Percentiles rank a stretch among this genome's conserved stretches.
phyloP scores from a whole-genome alignment of 2,888 invertebrate genomes.

The Ophion slaviceki region DNA sequence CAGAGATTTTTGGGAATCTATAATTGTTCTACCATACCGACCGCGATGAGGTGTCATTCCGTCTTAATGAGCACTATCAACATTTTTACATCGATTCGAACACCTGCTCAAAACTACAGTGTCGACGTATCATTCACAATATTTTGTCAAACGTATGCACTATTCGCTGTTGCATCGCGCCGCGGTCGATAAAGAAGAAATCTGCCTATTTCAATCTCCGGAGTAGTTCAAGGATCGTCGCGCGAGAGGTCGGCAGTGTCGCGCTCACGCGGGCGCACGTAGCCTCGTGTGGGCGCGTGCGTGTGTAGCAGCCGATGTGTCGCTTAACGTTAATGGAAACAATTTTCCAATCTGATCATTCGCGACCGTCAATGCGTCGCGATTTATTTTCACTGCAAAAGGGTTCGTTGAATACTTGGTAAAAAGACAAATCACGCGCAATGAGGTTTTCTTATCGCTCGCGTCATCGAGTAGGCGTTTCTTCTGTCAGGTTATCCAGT shows the following conservation, averaged over 20 bases:
- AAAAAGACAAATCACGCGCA: slow-evolving; percentile 56
- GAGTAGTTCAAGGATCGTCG: not conserved
- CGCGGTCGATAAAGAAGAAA: not conserved
- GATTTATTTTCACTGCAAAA: slow-evolving; percentile 62
- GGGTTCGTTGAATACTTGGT: slow-evolving; percentile 69
- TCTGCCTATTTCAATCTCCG: not conserved
- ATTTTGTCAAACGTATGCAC: not conserved
- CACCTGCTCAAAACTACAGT: not conserved
- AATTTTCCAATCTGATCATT: slow-evolving; percentile 75
- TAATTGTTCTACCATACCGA: too few relatives aligned
- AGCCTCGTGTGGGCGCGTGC: not conserved
- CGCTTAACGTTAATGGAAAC: slow-evolving; percentile 60
- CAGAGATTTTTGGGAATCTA: too few relatives aligned
- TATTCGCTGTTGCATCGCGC: not conserved
- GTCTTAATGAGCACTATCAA: not conserved
- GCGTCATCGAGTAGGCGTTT: slow-evolving; percentile 65
- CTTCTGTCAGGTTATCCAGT: slow-evolving; percentile 59
- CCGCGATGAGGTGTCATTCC: too few relatives aligned
- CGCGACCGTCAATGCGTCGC: slow-evolving; percentile 70
- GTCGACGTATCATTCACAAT: not conserved
- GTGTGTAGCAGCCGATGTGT: slow-evolving; percentile 50
- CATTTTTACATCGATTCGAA: not conserved
- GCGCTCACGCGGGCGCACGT: not conserved
- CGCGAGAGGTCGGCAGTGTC: not conserved
- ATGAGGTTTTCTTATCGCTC: slow-evolving; percentile 67